Evolutionary conservation across 2,113 vertebrate genomes (phyloP), one percentile per base, ranked within the genome.

Genomic region (Pygoscelis adeliae): DNA sequence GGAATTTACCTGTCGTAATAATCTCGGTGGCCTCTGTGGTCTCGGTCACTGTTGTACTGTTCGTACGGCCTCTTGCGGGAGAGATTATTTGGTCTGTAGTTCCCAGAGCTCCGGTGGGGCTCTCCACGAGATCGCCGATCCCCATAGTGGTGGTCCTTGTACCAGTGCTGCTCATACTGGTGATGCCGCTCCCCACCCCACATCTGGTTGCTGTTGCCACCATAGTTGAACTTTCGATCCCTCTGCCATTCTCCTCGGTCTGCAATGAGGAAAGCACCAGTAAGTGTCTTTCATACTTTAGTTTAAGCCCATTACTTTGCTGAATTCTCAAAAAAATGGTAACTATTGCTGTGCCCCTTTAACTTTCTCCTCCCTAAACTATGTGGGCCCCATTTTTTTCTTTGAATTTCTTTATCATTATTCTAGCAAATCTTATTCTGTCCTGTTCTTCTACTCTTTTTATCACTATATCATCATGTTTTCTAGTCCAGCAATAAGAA

Each of bases 161-260:
- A 99, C 91, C 99, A 99, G 87, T 99, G 99, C 88, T 98, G 98
- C 61, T 99, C 99, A 2, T 99, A 99, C 14, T 98, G 98, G 78
- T 99, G 99, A 86, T 99, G 99, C 15, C 99, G 97, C n/a, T 99
- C 99, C 13, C 99, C 98, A 10, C 98, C 98, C 99, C 99, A 99
- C 2, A 99, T 96, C 36, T 98, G 98, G 95, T 98, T 99, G 97
- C 98, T 99, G 96, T 98, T 99, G 87, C 98, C 98, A 0, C 99
- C 98, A 3, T 99, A 99, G 87, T 20, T 98, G 96, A 99, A 99
- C 93, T 99, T 99, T 7, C 99, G 98, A 44, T 99, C 99, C 87
- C 99, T 98, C 96, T 99, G 99, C 99, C 99, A 99, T 38, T 99
- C 99, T 32, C 99, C 99, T 95, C 99, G 98, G 59, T 99, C 99